phyloP scores from a whole-genome alignment of 1,140 invertebrate species.

The Augochlora pura region DNA sequence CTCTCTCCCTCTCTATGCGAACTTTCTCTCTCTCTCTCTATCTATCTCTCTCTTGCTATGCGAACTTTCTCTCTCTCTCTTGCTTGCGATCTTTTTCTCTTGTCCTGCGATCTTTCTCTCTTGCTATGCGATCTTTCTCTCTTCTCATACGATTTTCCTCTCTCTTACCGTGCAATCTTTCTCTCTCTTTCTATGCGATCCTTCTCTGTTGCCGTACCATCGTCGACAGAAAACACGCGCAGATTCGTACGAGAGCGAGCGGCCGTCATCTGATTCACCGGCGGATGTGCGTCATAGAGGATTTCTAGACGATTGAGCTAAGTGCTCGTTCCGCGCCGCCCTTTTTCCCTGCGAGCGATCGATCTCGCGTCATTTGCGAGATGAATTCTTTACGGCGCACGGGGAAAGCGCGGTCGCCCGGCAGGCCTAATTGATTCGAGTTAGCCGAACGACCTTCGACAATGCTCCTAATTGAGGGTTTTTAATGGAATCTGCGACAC shows the following conservation, averaged over 20 bases:
- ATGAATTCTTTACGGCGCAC: not conserved
- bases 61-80: too few species aligned
- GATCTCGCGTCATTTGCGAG: slow-evolving; percentile 52
- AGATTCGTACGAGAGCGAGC: slow-evolving; percentile 64
- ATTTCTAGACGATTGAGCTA: slow-evolving; percentile 75
- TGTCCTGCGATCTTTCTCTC: too few species aligned
- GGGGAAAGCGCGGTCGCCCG: not conserved
- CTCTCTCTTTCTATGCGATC: slow-evolving; percentile 23
- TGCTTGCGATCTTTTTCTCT: too few species aligned
- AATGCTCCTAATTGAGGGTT: too few species aligned
- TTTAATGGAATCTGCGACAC: too few species aligned
- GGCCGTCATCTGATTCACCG: slow-evolving; percentile 62
- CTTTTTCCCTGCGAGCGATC: slow-evolving; percentile 51
- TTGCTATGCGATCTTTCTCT: too few species aligned
- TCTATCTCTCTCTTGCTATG: too few species aligned
- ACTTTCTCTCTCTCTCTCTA: too few species aligned
- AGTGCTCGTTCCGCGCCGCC: slow-evolving; percentile 62
- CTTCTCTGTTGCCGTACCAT: not conserved
- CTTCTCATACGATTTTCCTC: too few species aligned
- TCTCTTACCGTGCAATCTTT: slow-evolving; percentile 25
- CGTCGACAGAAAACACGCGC: slow-evolving; percentile 37
- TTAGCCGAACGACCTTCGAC: not conserved
- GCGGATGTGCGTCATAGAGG: slow-evolving; percentile 75
- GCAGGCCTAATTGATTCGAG: not conserved
- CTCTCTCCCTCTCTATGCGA: too few species aligned